Base-by-base conservation (phyloP, 2,888 invertebrate species). In the Syritta pipiens region DNA sequence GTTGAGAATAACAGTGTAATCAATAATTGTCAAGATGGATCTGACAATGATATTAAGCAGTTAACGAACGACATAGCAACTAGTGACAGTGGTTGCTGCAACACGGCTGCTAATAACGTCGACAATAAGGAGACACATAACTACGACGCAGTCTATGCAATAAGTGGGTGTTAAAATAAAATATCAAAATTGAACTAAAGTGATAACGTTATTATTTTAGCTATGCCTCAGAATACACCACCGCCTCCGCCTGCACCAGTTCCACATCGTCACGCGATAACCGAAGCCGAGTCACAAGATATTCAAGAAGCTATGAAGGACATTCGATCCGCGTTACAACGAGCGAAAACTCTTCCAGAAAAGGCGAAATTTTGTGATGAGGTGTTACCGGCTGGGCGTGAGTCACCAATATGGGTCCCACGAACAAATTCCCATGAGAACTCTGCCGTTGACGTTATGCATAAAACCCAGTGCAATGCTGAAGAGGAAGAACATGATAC, bases 401-500 rank as follows among this genome's bases (percentile, higher is more conserved):
- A 88, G 12, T 89, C 89, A 4, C 89, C 89, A 4, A 85, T 89
- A 14, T 89, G 89, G 89, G 86, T 89, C 28, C 89, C 89, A 14
- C 86, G 89, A 12, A 75, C 68, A 37, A 82, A 77, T 32, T 83
- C 84, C 2, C 82, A 81, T 28, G 81, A 75, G 19, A 81, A 69
- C 48, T 69, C 81, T 44, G 60, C 81, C 28, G 65, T 76, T 3
- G 75, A 79, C 46, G 69, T 82, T 12, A 82, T 81, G 49, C 81
- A 81, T 59, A 84, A 85, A 46, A 67, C 83, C 84, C 82, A 81
- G 48, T 82, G 83, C 51, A 42, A 53, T 10, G 46, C 51, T 6
- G 93, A 93, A 82, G 86, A 90, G 91, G 95, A 94, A 87, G 97
- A 97, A 89, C 96, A 97, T n/a, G 98, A 98, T 86, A 98, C 98